Percentiles rank a stretch among this genome's conserved stretches.
These are phyloP conservation scores for Drosophila flavopinicola DNA, from an alignment of 2,888 invertebrate genomes.

Conservation along the genomic window DNA sequence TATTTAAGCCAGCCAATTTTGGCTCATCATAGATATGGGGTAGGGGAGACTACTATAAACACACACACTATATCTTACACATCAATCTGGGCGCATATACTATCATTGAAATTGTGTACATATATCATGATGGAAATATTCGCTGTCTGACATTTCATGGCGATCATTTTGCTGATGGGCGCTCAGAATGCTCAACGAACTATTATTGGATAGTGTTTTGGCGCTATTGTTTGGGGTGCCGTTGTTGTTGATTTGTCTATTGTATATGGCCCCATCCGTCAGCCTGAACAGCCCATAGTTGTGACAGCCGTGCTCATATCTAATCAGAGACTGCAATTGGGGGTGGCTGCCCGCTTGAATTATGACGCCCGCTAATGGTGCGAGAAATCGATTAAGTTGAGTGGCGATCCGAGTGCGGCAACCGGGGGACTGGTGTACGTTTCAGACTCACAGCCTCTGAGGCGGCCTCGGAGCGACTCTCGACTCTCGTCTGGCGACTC, in stretches of 20 bases:
- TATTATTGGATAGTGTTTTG: slow-evolving; percentile 40
- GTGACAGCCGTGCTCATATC: slow-evolving; percentile 51
- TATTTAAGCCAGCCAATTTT: neutral
- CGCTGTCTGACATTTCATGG: slow-evolving; percentile 8
- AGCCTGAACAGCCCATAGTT: slow-evolving; percentile 42
- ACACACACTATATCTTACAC: too few species aligned
- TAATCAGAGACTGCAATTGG: slow-evolving; percentile 45
- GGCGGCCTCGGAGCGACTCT: too few species aligned
- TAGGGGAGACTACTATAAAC: too few species aligned
- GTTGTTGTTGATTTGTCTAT: slow-evolving; percentile 7
- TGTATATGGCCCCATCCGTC: slow-evolving; percentile 58
- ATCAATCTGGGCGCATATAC: neutral
- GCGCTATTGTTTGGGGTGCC: slow-evolving; percentile 16
- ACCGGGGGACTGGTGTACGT: neutral
- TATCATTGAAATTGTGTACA: slow-evolving; percentile 16
- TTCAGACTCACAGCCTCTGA: slow-evolving; percentile 21
- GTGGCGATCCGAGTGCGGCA: neutral
- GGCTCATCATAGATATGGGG: neutral
- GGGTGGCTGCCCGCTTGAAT: slow-evolving; percentile 46
- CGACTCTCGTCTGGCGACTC: too few species aligned
- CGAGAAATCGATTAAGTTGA: slow-evolving; percentile 67
- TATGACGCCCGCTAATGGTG: slow-evolving; percentile 69
- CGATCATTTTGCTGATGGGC: slow-evolving; percentile 15
- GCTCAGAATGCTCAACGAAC: too few species aligned
- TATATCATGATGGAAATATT: slow-evolving; percentile 7